A percentile compares a stretch with the other conserved stretches of the same genome.
Conservation (phyloP, 1,140 invertebrate species). For the Drosophila elegans region DNA sequence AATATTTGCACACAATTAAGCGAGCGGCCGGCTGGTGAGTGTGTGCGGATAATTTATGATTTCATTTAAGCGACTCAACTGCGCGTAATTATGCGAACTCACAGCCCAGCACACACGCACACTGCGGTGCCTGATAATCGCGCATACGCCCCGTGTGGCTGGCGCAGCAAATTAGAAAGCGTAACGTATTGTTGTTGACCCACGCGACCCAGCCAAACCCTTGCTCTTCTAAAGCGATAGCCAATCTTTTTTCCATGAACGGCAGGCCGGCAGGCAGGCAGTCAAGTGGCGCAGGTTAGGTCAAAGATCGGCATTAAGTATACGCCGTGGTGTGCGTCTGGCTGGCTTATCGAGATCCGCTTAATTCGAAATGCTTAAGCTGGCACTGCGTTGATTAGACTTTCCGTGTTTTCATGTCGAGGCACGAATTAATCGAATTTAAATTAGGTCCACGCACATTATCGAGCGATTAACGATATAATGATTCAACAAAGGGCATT, state of each 20-base stretch:
- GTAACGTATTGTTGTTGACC: slow-evolving; percentile 35
- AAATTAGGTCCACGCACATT: slow-evolving; percentile 45
- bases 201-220: neutral
- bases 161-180: slow-evolving; percentile 26
- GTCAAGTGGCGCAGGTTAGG: slow-evolving; percentile 16
- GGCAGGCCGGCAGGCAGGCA: neutral
- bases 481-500: slow-evolving; percentile 42
- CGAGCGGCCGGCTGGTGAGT: slow-evolving; percentile 39
- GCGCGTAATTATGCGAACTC: slow-evolving; percentile 70
- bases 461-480: slow-evolving; percentile 52
- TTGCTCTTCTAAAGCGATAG: neutral
- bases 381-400: slow-evolving; percentile 31
- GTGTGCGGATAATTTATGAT: slow-evolving; percentile 75
- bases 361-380: slow-evolving; percentile 51
- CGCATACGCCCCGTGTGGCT: slow-evolving; percentile 58
- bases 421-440: slow-evolving; percentile 44
- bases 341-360: slow-evolving; percentile 52
- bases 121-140: slow-evolving; percentile 55
- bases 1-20: slow-evolving; percentile 78
- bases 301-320: slow-evolving; percentile 28
- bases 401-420: slow-evolving; percentile 15
- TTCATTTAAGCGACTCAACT: slow-evolving; percentile 77
- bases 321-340: slow-evolving; percentile 15
- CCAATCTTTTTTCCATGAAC: neutral
- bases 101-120: slow-evolving; percentile 32